Base-by-base conservation (phyloP, 2,113 vertebrate species). In the Probosciger aterrimus region DNA sequence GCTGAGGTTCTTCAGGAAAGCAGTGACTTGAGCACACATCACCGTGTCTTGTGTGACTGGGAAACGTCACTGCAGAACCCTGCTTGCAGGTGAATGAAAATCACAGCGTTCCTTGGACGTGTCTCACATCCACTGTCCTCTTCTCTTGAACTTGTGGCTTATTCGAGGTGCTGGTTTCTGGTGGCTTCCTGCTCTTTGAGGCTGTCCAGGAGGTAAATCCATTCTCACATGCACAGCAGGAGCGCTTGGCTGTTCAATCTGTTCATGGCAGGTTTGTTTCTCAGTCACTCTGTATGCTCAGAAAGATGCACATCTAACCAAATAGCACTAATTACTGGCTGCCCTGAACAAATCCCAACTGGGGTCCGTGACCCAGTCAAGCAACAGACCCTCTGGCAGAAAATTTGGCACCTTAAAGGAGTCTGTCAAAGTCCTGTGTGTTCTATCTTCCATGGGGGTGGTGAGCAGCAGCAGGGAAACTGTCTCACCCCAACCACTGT, bases 281-380 rank as follows among this genome's bases (percentile, higher is more conserved):
- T 83, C 67, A 55, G 62, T 81, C 64, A 28, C 62, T 94, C 92
- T 52, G 24, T 71, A 39, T 44, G 70, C 94, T 90, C 80, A 68
- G 62, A 90, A 89, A 80, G 92, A 84, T 80, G 82, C 76, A 85
- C 65, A 65, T 88, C 90, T 80, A 63, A 80, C 89, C 86, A 81
- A 91, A 63, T 52, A 18, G 44, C 28, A 53, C 78, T 85, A 87
- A 95, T 94, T 93, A 78, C 92, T 82, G 41, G 44, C 43, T 76
- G 57, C 63, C 15, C 69, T 86, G 79, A 75, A 59, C 67, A 74
- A 83, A 86, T 52, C 53, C 27, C 82, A 84, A 59, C 85, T 92
- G 78, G 74, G 71, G 94, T 96, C 85, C 50, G 30, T 14, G 19
- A 77, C 47, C 80, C 75, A 71, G 62, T 92, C 75, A 76, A 89